Percentiles rank a stretch among this genome's conserved stretches.
Evolutionary conservation across 2,113 vertebrate genomes (phyloP).

Genomic region (Heloderma charlesbogerti): DNA sequence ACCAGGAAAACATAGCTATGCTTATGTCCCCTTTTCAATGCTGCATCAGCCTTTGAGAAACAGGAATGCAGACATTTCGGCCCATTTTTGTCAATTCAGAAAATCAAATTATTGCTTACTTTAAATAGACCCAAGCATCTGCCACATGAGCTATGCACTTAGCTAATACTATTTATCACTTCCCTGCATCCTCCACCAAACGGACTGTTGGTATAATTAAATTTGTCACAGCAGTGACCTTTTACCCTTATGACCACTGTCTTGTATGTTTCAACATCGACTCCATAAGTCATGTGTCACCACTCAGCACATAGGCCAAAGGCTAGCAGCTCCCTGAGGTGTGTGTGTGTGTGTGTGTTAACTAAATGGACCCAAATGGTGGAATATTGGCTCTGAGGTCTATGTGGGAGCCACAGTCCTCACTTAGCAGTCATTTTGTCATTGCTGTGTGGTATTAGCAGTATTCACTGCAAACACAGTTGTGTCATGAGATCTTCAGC

Average conservation of each 20-base stretch:
- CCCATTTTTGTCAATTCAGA: neutral
- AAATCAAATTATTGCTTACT: neutral
- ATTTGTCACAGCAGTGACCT: neutral
- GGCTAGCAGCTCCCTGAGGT: neutral
- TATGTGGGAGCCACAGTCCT: neutral
- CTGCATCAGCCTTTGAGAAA: neutral
- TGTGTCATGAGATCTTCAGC: neutral
- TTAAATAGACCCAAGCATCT: neutral
- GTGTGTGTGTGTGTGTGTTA: too few relatives aligned
- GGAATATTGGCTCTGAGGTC: neutral
- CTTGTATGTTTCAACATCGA: neutral
- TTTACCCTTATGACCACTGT: neutral
- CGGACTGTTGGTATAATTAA: neutral
- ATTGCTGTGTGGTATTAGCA: neutral
- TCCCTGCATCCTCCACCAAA: neutral
- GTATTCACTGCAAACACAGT: neutral
- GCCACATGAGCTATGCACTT: neutral
- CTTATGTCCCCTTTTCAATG: neutral
- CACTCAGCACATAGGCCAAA: neutral
- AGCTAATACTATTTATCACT: neutral
- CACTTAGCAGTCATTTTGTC: neutral
- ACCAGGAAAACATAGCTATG: neutral
- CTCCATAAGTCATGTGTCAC: neutral
- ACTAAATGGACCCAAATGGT: neutral
- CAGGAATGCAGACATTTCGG: rapidly evolving